phyloP scores from a whole-genome alignment of 2,888 invertebrate genomes.

The Rhopalosiphum nymphaeae region DNA sequence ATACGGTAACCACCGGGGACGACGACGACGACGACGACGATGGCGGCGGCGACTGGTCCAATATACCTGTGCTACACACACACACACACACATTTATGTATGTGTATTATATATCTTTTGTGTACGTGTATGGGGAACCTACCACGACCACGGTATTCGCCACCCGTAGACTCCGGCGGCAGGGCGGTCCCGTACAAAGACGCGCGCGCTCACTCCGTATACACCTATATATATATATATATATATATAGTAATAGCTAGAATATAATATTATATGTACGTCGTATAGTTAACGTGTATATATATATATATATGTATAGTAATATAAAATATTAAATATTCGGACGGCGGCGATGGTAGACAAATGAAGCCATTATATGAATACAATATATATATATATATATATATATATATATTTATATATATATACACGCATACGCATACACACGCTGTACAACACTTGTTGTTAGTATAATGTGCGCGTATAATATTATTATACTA shows the following conservation, averaged over 20 bases:
- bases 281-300: neutral
- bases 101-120: conserved; percentile 1
- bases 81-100: neutral
- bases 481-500: neutral
- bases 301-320: neutral
- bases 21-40: neutral
- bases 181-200: conserved; percentile 34
- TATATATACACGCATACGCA: neutral
- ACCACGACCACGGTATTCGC: conserved; percentile 28
- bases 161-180: conserved; percentile 35
- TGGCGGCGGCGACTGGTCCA: conserved; percentile 1
- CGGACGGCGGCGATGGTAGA: conserved; percentile 20
- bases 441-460: no score
- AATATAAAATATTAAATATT: conserved; percentile 42
- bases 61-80: neutral
- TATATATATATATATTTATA: neutral
- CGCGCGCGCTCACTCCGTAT: neutral
- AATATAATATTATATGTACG: neutral
- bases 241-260: neutral
- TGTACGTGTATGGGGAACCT: neutral
- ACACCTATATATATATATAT: neutral
- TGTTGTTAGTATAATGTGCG: no score
- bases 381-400: neutral
- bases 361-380: conserved; percentile 50
- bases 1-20: conserved; percentile 38